Conservation (phyloP, 1,140 invertebrate species). For the Solen grandis region DNA sequence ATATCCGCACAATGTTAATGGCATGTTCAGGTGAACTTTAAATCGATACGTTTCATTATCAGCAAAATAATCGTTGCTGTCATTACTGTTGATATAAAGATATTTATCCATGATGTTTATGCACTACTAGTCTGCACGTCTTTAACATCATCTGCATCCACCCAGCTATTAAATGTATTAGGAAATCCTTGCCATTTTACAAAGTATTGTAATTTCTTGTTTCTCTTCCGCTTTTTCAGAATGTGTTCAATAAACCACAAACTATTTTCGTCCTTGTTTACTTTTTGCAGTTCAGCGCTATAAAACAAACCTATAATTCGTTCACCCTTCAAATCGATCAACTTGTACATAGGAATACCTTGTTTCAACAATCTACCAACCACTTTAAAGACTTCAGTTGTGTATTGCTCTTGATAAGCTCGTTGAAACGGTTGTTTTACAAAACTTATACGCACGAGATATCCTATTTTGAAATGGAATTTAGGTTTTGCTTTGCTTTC, state of each 20-base stretch:
- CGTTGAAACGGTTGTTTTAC: constrained; percentile 47
- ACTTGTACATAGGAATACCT: constrained; percentile 49
- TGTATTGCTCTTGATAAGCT: constrained; percentile 49
- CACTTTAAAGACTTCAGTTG: constrained; percentile 50
- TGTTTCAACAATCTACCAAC: constrained; percentile 20
- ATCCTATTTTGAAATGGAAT: constrained; percentile 41
- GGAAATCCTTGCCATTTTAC: constrained; percentile 34
- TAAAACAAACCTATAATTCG: constrained; percentile 41
- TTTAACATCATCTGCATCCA: constrained; percentile 30
- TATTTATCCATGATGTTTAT: constrained; percentile 1
- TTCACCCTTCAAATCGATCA: constrained; percentile 42
- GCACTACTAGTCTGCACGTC: neutral
- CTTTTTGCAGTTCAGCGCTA: constrained; percentile 45
- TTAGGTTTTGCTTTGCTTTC: neutral
- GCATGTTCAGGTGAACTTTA: neutral
- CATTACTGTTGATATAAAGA: constrained; percentile 24
- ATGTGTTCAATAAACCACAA: constrained; percentile 36
- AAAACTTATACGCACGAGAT: constrained; percentile 54
- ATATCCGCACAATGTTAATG: constrained; percentile 25
- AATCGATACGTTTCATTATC: constrained; percentile 34
- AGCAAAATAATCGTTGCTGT: constrained; percentile 12
- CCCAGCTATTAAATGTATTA: constrained; percentile 25
- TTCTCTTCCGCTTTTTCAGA: constrained; percentile 28
- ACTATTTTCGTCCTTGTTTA: constrained; percentile 48
- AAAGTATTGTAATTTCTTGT: constrained; percentile 28